Percentiles rank a stretch among this genome's conserved stretches.
Conservation (phyloP, 2,888 invertebrate genomes). For the Elaeidobius kamerunicus region DNA sequence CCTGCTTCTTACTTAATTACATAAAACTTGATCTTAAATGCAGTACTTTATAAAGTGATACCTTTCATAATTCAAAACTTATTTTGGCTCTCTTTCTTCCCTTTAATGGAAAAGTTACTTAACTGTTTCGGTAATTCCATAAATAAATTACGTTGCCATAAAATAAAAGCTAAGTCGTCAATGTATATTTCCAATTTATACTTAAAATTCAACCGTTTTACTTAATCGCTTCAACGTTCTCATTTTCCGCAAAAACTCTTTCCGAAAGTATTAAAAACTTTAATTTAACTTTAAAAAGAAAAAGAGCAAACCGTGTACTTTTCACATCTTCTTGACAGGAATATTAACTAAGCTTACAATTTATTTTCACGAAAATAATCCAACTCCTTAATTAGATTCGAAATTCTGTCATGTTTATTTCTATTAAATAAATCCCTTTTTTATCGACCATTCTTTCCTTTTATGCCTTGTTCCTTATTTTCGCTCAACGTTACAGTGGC, state of each 20-base stretch:
- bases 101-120: too few species aligned
- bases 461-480: conserved; percentile 35
- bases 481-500: conserved; percentile 30
- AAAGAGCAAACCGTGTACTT: conserved; percentile 5
- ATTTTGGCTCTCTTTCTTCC: too few species aligned
- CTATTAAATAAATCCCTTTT: conserved; percentile 45
- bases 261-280: conserved; percentile 10
- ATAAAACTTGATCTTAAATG: too few species aligned
- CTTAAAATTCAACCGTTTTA: neutral
- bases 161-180: too few species aligned
- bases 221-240: neutral
- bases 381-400: conserved; percentile 46
- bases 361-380: conserved; percentile 41
- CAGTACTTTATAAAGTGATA: too few species aligned
- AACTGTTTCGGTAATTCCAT: too few species aligned
- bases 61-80: too few species aligned
- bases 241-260: neutral
- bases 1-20: too few species aligned
- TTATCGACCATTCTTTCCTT: conserved; percentile 38
- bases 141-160: too few species aligned
- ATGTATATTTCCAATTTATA: too few species aligned
- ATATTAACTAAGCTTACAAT: conserved; percentile 37
- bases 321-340: conserved; percentile 25
- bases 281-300: conserved; percentile 12
- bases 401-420: conserved; percentile 48